phyloP scores from a whole-genome alignment of 1,140 invertebrate genomes.

The Planococcus citri region DNA sequence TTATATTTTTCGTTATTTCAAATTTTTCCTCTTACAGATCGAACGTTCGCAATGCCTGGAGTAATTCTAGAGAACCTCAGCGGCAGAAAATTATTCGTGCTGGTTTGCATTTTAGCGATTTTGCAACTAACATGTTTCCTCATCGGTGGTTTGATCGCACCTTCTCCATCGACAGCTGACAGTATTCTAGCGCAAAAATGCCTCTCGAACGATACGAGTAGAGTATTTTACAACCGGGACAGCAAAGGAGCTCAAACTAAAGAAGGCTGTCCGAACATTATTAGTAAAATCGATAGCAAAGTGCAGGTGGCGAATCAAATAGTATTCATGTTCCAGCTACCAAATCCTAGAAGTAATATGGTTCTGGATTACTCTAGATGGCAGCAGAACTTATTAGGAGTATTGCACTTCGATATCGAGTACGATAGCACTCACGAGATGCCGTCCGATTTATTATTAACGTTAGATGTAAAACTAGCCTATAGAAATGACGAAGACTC shows the following conservation, averaged over 20 bases:
- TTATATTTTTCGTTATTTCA: too few relatives aligned
- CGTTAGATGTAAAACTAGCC: constrained; percentile 71
- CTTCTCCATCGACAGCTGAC: constrained; percentile 71
- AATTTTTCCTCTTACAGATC: too few relatives aligned
- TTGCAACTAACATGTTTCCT: constrained; percentile 79
- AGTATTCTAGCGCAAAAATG: constrained; percentile 69
- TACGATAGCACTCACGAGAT: constrained; percentile 43
- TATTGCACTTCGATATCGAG: constrained; percentile 70
- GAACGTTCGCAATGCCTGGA: too few relatives aligned
- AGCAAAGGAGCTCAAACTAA: constrained; percentile 44
- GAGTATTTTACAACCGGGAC: constrained; percentile 55
- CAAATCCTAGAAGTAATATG: constrained; percentile 56
- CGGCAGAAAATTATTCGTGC: constrained; percentile 70
- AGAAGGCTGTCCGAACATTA: constrained; percentile 38
- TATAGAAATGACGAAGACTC: constrained; percentile 71
- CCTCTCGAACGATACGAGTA: constrained; percentile 49
- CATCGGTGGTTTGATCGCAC: constrained; percentile 83
- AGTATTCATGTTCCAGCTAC: constrained; percentile 77
- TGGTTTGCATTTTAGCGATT: constrained; percentile 61
- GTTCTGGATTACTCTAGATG: constrained; percentile 84
- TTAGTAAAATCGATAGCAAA: constrained; percentile 34
- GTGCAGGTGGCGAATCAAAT: constrained; percentile 58
- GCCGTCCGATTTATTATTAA: constrained; percentile 47
- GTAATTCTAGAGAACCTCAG: constrained; percentile 92
- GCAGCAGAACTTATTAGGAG: constrained; percentile 93